Conservation (phyloP, 2,888 invertebrate genomes). For the Cybosia mesomella region DNA sequence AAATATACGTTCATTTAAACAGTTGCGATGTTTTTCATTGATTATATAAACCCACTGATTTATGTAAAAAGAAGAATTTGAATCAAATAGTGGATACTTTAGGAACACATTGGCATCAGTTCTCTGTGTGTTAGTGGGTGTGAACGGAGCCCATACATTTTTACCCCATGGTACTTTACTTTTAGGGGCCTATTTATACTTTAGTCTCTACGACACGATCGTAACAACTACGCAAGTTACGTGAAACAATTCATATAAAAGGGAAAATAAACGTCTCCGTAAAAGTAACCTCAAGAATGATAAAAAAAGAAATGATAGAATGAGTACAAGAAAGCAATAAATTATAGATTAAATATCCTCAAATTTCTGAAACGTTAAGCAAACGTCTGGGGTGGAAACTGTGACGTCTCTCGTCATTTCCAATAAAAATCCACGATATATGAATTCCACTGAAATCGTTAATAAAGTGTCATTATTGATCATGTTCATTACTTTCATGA, state of each 20-base stretch:
- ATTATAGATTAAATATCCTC: conserved; percentile 58
- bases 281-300: conserved; percentile 47
- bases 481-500: conserved; percentile 77
- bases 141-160: too few relatives aligned
- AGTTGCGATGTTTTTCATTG: too few relatives aligned
- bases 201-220: not conserved
- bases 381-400: conserved; percentile 43
- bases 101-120: too few relatives aligned
- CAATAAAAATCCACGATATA: conserved; percentile 74
- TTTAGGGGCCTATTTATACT: too few relatives aligned
- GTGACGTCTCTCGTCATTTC: conserved; percentile 64
- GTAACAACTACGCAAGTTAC: not conserved
- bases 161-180: too few relatives aligned
- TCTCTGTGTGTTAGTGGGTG: too few relatives aligned
- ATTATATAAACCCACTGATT: too few relatives aligned
- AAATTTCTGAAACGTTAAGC: conserved; percentile 42
- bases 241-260: not conserved
- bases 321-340: conserved; percentile 57
- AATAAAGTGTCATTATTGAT: too few relatives aligned
- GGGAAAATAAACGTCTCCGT: conserved; percentile 36
- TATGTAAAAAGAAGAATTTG: too few relatives aligned
- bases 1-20: too few relatives aligned
- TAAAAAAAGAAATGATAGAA: conserved; percentile 51
- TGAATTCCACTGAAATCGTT: conserved; percentile 75
- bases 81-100: too few relatives aligned